A percentile compares a stretch with the other conserved stretches of the same genome.
phyloP scores from a whole-genome alignment of 35 echinoderm and acorn worm species.

The Nesometra sesokonis region DNA sequence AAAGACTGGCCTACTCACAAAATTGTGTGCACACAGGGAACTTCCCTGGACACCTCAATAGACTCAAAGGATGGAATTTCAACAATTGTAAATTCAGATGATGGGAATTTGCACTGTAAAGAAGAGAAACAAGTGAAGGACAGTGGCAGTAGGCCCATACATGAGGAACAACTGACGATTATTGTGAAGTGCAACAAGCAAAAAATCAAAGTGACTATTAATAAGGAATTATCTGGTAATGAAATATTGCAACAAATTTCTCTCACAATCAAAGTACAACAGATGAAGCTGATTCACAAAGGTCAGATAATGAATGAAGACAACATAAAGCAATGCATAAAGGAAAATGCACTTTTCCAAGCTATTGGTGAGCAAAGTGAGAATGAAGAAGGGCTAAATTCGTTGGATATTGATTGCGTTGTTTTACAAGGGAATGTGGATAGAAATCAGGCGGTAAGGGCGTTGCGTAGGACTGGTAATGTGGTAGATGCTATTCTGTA shows the following conservation, averaged over 20 bases:
- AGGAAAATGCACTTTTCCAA: conserved; percentile 70
- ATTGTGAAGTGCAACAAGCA: conserved; percentile 46
- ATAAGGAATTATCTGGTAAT: neutral
- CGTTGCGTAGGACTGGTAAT: conserved; percentile 46
- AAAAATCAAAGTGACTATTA: conserved; percentile 30
- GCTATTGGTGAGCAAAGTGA: conserved; percentile 67
- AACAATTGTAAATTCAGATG: neutral
- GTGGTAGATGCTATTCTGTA: conserved; percentile 82
- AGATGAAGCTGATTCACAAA: conserved; percentile 74
- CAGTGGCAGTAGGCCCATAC: neutral
- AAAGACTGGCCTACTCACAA: conserved; percentile 65
- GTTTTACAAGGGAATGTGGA: conserved; percentile 38
- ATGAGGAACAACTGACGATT: conserved; percentile 2
- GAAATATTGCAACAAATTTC: conserved; percentile 30
- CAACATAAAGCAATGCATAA: conserved; percentile 17
- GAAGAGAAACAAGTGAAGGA: neutral
- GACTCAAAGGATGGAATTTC: neutral
- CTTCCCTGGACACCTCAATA: neutral
- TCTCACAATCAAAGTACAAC: conserved; percentile 18
- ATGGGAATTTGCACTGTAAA: neutral
- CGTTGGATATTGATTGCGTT: conserved; percentile 25
- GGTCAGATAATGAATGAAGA: conserved; percentile 40
- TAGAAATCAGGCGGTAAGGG: conserved; percentile 63
- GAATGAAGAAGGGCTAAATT: conserved; percentile 52
- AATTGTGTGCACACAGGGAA: neutral